These are phyloP conservation scores for Trochalopteron elliotii DNA, from an alignment of 2,113 vertebrate species.

Conservation along the genomic window DNA sequence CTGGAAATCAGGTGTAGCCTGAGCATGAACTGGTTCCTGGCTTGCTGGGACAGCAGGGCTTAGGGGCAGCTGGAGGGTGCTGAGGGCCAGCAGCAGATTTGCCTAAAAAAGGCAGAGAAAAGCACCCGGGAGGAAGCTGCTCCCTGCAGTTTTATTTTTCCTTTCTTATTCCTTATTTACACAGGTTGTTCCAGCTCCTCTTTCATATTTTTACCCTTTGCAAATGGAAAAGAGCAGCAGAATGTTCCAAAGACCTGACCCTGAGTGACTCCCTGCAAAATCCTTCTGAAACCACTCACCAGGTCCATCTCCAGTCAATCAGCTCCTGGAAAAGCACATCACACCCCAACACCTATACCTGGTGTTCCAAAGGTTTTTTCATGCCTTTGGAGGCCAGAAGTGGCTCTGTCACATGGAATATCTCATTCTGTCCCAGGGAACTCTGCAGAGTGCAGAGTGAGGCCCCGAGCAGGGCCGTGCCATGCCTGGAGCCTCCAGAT, in stretches of 20 bases:
- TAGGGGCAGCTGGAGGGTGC: not conserved
- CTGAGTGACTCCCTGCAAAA: not conserved
- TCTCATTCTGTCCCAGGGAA: not conserved
- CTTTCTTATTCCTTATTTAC: constrained; percentile 47
- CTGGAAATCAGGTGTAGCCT: not conserved
- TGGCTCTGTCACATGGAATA: not conserved
- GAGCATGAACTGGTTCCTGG: not conserved
- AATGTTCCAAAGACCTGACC: not conserved
- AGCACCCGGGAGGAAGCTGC: not conserved
- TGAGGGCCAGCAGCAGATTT: not conserved
- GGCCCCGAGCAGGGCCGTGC: no score
- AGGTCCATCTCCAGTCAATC: not conserved
- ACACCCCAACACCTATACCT: not conserved
- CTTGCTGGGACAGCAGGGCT: not conserved
- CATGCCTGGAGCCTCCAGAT: no score
- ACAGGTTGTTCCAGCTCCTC: constrained; percentile 3
- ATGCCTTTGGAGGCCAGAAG: not conserved
- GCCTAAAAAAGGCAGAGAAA: constrained; percentile 42
- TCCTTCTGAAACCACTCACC: not conserved
- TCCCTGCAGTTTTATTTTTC: constrained; percentile 34
- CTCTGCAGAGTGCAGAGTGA: no score
- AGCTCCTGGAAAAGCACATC: not conserved
- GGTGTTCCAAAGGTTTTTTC: not conserved
- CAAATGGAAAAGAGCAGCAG: constrained; percentile 15
- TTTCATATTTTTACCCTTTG: constrained; percentile 2